Base-by-base conservation (phyloP, 92 coral and sea anemone genomes). In the Epizoanthus ramosus region DNA sequence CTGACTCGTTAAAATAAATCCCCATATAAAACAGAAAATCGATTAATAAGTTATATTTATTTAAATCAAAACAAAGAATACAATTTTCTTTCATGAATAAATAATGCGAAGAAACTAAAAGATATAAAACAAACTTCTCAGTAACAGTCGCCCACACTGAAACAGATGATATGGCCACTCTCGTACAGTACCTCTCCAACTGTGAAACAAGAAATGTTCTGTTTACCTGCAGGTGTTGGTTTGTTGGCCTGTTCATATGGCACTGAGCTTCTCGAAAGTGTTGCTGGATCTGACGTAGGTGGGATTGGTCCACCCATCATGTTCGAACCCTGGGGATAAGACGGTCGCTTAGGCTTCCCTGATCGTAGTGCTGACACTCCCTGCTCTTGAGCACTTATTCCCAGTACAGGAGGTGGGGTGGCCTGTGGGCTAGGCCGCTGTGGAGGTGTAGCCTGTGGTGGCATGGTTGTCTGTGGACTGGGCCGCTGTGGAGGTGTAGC, bases 341-440 rank as follows among this genome's bases (percentile, higher is more conserved):
- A 80, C 54, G 98, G 98, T 68, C 95, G 79, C 74, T 93, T 93
- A 37, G 98, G 95, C 81, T 93, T 93, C 65, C 88, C 92, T 35
- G 93, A 89, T 65, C 87, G 95, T 17, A 93, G 74, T 76, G 99
- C 99, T 25, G 98, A 96, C 61, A 92, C 68, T 21, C 88, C 85
- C 56, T 92, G 93, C 1, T 94, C 88, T 79, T 90, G 82, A 12
- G 88, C 76, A 25, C 83, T 71, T 2, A 82, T 57, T 67, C 91
- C 67, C 31, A 52, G 77, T 19, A 87, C 84, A 59, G 95, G 88
- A 7, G 84, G 87, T 69, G 90, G 77, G 28, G 87, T 76, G 21
- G 91, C 69, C 39, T 84, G 83, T 59, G 80, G 63, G 75, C 89
- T 89, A 57, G 90, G 70, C 47, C 54, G 66, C 23, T 87, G 87